phyloP scores from a whole-genome alignment of 2,888 invertebrate genomes.

The Drosophila subquinaria region DNA sequence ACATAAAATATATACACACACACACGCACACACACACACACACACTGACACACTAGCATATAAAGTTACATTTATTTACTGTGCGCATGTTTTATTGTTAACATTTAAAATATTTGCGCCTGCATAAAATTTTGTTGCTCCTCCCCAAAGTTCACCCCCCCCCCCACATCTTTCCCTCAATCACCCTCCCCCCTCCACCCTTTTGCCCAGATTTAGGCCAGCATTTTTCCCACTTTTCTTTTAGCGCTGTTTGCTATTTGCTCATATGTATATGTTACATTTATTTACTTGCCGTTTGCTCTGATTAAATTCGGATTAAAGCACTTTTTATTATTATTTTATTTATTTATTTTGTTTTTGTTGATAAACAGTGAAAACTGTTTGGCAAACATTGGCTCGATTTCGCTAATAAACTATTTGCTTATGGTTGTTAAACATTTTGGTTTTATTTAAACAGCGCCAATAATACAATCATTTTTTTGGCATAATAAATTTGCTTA shows the following conservation, averaged over 20 bases:
- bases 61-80: conserved; percentile 67
- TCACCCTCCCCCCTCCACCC: background rate
- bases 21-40: conserved; percentile 1
- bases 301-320: conserved; percentile 42
- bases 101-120: conserved; percentile 81
- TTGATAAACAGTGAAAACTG: conserved; percentile 20
- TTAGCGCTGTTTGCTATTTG: conserved; percentile 22
- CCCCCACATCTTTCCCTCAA: background rate
- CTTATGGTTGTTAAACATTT: conserved; percentile 5
- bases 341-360: conserved; percentile 8
- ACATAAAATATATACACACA: conserved; percentile 12
- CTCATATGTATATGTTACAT: conserved; percentile 15
- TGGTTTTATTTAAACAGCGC: background rate
- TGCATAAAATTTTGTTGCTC: conserved; percentile 66
- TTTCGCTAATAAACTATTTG: conserved; percentile 23
- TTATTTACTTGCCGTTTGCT: conserved; percentile 61
- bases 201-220: background rate
- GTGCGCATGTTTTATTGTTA: conserved; percentile 79
- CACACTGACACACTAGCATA: conserved; percentile 3
- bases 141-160: conserved; percentile 5
- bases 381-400: conserved; percentile 34
- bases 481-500: background rate
- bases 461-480: background rate
- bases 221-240: conserved; percentile 12
- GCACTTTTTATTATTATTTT: conserved; percentile 6